Base-by-base conservation (phyloP, 2,888 invertebrate species). In the Lepidonotus clava region DNA sequence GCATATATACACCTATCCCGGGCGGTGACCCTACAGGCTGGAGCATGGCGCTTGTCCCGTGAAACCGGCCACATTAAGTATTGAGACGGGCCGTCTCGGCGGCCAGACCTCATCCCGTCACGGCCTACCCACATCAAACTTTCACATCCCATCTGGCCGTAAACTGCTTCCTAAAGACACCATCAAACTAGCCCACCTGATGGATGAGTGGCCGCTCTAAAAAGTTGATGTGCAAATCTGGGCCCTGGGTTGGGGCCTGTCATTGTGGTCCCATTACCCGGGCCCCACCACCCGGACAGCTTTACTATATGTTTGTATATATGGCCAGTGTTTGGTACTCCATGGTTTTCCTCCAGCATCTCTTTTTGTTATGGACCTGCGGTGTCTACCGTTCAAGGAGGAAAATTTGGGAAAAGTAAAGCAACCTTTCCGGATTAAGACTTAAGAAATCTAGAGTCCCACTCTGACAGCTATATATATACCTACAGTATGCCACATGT, bases 141-240 rank as follows among this genome's bases (percentile, higher is more conserved):
- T 80, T 80, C 80, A 80, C 80, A 80, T 80, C 80, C 80, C 80
- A 80, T 80, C 80, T 80, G 76, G 34, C 46, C 28, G 32, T 51
- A 80, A 80, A 80, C 24, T 80, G 80, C 46, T 80, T 80, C 80
- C 80, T 80, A 80, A 80, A 80, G 80, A 80, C 80, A 80, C 80
- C 46, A 80, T 80, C 80, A 80, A 80, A 80, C 46, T 80, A 46
- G 80, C 80, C 28, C 41, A 46, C 41, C 80, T 80, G 80, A 80
- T 80, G 80, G 80, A 80, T 40, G 80, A 41, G 80, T 80, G 41
- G 6, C 32, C n/a, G 46, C 41, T 28, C 41, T 80, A 80, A 40
- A 80, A 40, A 24, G 14, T 80, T 80, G 46, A 80, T 80, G 80
- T 32, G 28, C 71, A 24, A 80, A 41, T 80, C 46, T 24, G 51